Base-by-base conservation (phyloP, 2,888 invertebrate genomes). In the Thysanoteuthis rhombus region DNA sequence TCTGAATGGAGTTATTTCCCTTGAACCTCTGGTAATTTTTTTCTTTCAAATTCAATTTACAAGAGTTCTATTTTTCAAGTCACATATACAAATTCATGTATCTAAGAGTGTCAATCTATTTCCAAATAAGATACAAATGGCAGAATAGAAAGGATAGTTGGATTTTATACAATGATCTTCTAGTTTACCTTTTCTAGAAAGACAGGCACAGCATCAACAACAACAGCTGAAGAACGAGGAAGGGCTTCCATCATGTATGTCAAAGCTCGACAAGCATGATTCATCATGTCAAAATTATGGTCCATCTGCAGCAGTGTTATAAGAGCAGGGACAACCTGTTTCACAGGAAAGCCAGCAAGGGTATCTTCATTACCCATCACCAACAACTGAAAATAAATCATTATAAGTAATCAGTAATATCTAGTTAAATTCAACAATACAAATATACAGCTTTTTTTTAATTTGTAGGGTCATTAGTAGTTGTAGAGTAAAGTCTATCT, bases 321-420 rank as follows among this genome's bases (percentile, higher is more conserved):
- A 89, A 99, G 98, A 16, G 99, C 99, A 0, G 99, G 99, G 93
- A 99, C 99, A 36, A 99, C 99, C 97, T 99, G 99, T 96, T 99
- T 98, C 89, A 99, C 99, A 0, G 99, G 99, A 97, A 99, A 99
- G n/a, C 99, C 99, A 90, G 99, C 98, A 93, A 99, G 98, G 0
- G 99, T 99, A 97, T 99, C 99, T 97, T 99, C 99, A 97, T 99
- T 99, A 95, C 99, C 99, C 99, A 99, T 99, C 75, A 99, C 99
- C 94, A 99, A 97, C 97, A 99, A 98, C 97, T 97, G 95, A n/a
- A 95, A 93, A 94, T 39, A 47, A 92, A 90, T 36, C 52, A 52
- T 25, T 52, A 6, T 52, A 25, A 22, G 25, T 52, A 25, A 19
- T 47, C 19, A 52, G 25, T 16, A 32, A 25, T 47, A 52, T 38